Evolutionary conservation across 2,888 invertebrate species (phyloP).

Genomic region (Drosophila paranaensis): DNA sequence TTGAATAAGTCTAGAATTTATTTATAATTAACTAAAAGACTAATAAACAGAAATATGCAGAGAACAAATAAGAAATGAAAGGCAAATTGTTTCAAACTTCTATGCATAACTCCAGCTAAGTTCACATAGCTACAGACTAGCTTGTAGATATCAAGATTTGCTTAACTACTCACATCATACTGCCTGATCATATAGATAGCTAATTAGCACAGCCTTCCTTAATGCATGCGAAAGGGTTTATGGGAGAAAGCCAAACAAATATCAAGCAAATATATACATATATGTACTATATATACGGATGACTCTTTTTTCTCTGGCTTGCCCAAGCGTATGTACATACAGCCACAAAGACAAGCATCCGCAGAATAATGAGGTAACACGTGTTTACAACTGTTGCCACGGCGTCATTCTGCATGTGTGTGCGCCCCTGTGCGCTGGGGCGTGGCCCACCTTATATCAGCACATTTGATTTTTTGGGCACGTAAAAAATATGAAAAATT

Average conservation of each 20-base stretch:
- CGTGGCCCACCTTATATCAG: constrained; percentile 27
- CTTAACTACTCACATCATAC: not conserved
- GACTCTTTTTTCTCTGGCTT: not conserved
- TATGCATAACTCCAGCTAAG: no score
- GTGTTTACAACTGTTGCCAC: constrained; percentile 56
- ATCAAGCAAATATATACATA: not conserved
- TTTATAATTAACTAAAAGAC: no score
- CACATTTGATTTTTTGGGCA: constrained; percentile 65
- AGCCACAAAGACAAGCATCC: not conserved
- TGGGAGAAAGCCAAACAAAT: not conserved
- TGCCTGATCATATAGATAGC: not conserved
- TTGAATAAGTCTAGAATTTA: no score
- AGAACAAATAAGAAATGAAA: no score
- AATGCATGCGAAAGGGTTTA: not conserved
- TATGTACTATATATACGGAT: not conserved
- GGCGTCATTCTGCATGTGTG: constrained; percentile 9
- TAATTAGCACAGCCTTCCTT: not conserved
- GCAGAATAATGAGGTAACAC: constrained; percentile 51
- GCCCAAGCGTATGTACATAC: not conserved
- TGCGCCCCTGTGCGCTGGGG: not conserved
- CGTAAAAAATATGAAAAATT: constrained; percentile 76
- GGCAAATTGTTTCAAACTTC: no score
- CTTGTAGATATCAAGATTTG: not conserved
- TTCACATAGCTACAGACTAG: no score
- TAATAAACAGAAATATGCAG: no score